These are phyloP conservation scores for Yponomeuta evonymella DNA, from an alignment of 2,888 invertebrate species.

Conservation along the genomic window DNA sequence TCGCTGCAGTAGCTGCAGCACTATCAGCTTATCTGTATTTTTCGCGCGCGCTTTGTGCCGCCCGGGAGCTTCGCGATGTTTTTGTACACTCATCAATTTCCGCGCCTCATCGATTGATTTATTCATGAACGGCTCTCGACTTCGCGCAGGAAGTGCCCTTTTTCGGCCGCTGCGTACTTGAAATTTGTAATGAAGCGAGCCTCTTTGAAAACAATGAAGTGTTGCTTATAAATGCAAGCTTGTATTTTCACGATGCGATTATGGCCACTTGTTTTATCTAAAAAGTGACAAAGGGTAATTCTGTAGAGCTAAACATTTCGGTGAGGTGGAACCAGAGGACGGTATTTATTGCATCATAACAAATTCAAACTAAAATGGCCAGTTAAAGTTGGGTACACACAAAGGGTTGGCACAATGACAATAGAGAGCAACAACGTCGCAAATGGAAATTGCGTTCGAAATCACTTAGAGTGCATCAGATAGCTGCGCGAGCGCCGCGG, in stretches of 20 bases:
- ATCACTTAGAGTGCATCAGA: conserved; percentile 74
- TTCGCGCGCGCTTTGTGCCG: conserved; percentile 30
- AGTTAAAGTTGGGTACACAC: conserved; percentile 14
- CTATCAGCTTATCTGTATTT: not conserved
- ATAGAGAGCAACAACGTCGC: conserved; percentile 59
- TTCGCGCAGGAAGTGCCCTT: conserved; percentile 71
- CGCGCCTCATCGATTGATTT: conserved; percentile 72
- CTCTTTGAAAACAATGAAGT: conserved; percentile 63
- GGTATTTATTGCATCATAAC: conserved; percentile 12
- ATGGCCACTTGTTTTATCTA: not conserved
- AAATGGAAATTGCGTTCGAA: conserved; percentile 69
- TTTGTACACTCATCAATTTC: conserved; percentile 71
- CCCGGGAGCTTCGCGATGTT: conserved; percentile 52
- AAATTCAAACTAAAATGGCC: conserved; percentile 14
- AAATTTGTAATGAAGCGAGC: conserved; percentile 69
- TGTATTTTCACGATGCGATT: not conserved
- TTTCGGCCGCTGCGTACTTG: conserved; percentile 57
- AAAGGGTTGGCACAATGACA: conserved; percentile 57
- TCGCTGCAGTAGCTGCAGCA: too few relatives aligned
- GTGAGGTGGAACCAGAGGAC: not conserved
- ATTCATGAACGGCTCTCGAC: conserved; percentile 68
- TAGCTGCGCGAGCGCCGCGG: conserved; percentile 57
- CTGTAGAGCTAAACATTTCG: not conserved
- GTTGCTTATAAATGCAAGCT: conserved; percentile 49
- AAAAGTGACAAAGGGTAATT: not conserved